Evolutionary conservation across 92 coral and sea anemone species (phyloP).

Genomic region (Galaxea fascicularis): DNA sequence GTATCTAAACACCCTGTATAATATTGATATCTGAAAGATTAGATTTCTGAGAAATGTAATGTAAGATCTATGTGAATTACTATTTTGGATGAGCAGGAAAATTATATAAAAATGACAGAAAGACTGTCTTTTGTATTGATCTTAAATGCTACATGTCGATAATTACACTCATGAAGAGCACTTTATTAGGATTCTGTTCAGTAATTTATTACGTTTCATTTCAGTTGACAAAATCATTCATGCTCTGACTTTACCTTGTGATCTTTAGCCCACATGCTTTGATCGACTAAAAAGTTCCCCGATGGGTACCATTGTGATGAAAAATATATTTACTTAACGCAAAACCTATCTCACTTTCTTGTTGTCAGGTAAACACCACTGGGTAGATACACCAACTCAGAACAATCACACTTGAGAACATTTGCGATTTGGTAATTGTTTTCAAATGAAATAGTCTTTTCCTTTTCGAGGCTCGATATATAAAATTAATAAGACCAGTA

Average conservation of each 20-base stretch:
- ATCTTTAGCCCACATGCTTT: background rate
- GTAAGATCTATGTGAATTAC: too few relatives aligned
- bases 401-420: background rate
- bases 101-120: too few relatives aligned
- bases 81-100: too few relatives aligned
- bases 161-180: background rate
- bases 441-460: background rate
- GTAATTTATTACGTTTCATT: background rate
- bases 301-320: background rate
- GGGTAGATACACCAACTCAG: background rate
- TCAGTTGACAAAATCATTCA: background rate
- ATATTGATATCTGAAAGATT: too few relatives aligned
- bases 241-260: background rate
- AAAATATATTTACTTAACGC: background rate
- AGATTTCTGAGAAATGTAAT: too few relatives aligned
- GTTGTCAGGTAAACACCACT: constrained; percentile 14
- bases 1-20: too few relatives aligned
- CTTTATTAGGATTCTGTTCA: background rate
- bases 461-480: background rate
- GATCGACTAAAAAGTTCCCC: background rate
- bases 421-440: background rate
- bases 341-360: background rate
- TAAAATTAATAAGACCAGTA: background rate
- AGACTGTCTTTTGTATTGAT: too few relatives aligned
- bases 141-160: too few relatives aligned